phyloP scores from a whole-genome alignment of 2,888 invertebrate species.

The Cheiracanthium punctorium region DNA sequence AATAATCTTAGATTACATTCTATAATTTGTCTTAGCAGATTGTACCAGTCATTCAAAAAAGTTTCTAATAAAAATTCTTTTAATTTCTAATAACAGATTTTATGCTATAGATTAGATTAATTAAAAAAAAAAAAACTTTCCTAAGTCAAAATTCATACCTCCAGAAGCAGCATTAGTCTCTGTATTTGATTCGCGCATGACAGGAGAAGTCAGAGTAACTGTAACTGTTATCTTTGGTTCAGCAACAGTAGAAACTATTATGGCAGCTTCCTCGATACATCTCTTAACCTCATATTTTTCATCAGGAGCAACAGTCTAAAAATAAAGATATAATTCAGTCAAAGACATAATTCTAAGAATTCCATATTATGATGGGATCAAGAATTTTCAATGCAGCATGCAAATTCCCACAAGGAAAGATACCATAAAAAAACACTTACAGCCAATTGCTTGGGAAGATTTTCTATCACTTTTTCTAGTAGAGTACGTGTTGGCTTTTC shows the following conservation, averaged over 20 bases:
- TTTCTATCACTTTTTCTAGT: conserved; percentile 89
- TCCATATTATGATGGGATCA: not conserved
- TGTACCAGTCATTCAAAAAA: conserved; percentile 60
- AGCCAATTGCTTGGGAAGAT: conserved; percentile 87
- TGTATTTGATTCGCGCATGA: conserved; percentile 82
- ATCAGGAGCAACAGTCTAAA: conserved; percentile 74
- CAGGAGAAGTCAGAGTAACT: conserved; percentile 92
- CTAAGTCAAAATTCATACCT: conserved; percentile 45
- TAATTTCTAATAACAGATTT: not conserved
- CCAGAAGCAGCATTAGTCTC: conserved; percentile 71
- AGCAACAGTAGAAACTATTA: conserved; percentile 85
- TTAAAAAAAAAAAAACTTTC: not conserved
- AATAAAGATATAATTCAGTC: not conserved
- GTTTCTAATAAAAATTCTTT: not conserved
- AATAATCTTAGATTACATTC: too few relatives aligned
- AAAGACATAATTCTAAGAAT: not conserved
- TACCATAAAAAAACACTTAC: conserved; percentile 75
- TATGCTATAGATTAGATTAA: not conserved
- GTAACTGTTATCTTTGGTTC: conserved; percentile 83
- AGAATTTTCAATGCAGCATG: not conserved
- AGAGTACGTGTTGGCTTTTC: conserved; percentile 92
- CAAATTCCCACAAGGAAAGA: too few relatives aligned
- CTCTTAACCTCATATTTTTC: conserved; percentile 89
- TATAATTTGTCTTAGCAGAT: too few relatives aligned
- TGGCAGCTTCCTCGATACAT: conserved; percentile 88